phyloP scores from a whole-genome alignment of 2,113 vertebrate genomes.

The Phylloscopus trochiloides region DNA sequence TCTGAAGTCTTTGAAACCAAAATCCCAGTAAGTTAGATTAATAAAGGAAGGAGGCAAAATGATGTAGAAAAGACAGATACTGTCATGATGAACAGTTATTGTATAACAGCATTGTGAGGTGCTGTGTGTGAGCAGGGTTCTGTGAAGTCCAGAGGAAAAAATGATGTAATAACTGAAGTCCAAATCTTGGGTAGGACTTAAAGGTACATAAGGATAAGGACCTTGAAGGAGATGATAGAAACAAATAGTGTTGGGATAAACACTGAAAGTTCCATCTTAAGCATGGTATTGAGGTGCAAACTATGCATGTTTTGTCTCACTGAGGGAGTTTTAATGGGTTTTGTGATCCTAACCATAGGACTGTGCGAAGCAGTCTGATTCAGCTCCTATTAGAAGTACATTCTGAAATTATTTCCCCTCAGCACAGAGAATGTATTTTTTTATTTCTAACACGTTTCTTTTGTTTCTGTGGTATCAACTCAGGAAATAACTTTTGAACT shows the following conservation, averaged over 20 bases:
- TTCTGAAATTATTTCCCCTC: background rate
- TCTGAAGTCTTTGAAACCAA: background rate
- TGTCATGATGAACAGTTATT: accelerated
- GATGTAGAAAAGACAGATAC: background rate
- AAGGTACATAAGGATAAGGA: background rate
- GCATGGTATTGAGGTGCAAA: background rate
- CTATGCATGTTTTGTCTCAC: background rate
- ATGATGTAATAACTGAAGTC: background rate
- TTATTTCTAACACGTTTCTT: background rate
- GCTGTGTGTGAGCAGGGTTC: background rate
- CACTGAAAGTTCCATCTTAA: background rate
- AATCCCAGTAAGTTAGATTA: background rate
- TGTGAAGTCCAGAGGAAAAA: background rate
- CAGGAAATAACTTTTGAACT: background rate
- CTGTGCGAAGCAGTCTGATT: background rate
- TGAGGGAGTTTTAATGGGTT: background rate
- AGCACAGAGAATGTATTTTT: background rate
- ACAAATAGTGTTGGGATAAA: background rate
- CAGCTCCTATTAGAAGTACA: background rate
- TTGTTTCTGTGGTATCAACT: background rate
- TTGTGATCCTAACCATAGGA: background rate
- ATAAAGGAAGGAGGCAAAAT: background rate
- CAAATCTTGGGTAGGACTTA: background rate
- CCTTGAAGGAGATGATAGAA: background rate
- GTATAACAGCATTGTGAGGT: background rate